These are phyloP conservation scores for Ia io DNA, from an alignment of 2,113 vertebrate species.

Conservation along the genomic window DNA sequence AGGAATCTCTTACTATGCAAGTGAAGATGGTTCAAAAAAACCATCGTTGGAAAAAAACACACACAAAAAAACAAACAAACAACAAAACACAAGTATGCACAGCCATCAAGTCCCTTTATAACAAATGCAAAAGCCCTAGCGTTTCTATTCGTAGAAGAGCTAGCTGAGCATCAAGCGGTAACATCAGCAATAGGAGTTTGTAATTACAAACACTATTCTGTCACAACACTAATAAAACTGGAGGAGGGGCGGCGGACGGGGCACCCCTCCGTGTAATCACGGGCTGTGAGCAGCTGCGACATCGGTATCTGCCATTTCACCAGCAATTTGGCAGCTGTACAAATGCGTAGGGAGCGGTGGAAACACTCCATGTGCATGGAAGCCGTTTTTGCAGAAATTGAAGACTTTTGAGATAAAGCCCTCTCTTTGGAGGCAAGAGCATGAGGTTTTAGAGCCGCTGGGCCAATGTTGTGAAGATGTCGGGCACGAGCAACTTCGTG, in stretches of 20 bases:
- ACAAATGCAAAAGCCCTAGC: not conserved
- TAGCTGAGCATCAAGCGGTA: not conserved
- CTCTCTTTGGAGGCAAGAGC: not conserved
- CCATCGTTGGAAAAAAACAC: not conserved
- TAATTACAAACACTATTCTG: not conserved
- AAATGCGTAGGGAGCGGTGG: not conserved
- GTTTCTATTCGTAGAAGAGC: not conserved
- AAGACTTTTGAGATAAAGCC: not conserved
- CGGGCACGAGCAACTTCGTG: not conserved
- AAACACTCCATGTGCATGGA: not conserved
- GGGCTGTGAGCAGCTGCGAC: not conserved
- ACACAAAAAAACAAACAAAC: too few relatives aligned
- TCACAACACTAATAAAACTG: not conserved
- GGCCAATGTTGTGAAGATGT: too few relatives aligned
- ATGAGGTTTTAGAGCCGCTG: not conserved
- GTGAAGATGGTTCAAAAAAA: not conserved
- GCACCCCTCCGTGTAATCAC: not conserved
- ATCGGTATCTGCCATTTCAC: not conserved
- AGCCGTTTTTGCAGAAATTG: not conserved
- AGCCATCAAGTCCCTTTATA: not conserved
- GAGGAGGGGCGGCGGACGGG: rapidly evolving
- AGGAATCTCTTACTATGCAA: not conserved
- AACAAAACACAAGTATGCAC: not conserved
- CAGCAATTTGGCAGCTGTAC: not conserved
- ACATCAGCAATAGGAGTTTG: not conserved